Evolutionary conservation across 2,797 vertebrate genomes (phyloP).

Genomic region (Pipistrellus nathusii): DNA sequence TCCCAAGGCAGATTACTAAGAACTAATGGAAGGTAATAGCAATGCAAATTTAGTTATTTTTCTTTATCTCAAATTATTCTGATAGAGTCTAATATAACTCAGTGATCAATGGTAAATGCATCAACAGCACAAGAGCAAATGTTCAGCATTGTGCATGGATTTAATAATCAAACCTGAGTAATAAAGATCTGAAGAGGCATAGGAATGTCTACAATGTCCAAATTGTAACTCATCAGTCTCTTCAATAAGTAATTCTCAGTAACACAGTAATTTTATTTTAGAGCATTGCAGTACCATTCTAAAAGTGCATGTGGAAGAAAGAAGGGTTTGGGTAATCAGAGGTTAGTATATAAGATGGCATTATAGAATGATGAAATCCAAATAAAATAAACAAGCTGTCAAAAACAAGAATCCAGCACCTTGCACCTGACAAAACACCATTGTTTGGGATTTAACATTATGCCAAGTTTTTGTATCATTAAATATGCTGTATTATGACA

Average conservation of each 20-base stretch:
- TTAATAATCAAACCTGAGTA: background rate
- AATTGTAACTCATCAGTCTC: conserved; percentile 64
- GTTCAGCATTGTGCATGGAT: background rate
- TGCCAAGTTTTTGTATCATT: conserved; percentile 79
- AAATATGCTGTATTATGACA: conserved; percentile 3
- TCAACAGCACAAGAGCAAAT: background rate
- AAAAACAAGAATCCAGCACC: conserved; percentile 80
- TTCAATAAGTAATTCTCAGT: conserved; percentile 40
- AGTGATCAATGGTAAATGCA: background rate
- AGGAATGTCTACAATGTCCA: conserved; percentile 54
- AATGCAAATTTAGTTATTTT: background rate
- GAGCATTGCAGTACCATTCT: conserved; percentile 74
- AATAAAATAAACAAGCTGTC: conserved; percentile 85
- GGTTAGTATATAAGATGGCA: background rate
- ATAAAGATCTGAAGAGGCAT: background rate
- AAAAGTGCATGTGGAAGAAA: background rate
- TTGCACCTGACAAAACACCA: conserved; percentile 86
- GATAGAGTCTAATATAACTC: background rate
- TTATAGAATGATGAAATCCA: conserved; percentile 81
- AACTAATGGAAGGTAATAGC: background rate
- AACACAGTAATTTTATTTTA: conserved; percentile 76
- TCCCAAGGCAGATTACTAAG: background rate
- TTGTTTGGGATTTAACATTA: conserved; percentile 71
- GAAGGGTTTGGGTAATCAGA: background rate
- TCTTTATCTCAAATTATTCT: background rate